phyloP scores from a whole-genome alignment of 2,888 invertebrate species.

The Elysia crispata region DNA sequence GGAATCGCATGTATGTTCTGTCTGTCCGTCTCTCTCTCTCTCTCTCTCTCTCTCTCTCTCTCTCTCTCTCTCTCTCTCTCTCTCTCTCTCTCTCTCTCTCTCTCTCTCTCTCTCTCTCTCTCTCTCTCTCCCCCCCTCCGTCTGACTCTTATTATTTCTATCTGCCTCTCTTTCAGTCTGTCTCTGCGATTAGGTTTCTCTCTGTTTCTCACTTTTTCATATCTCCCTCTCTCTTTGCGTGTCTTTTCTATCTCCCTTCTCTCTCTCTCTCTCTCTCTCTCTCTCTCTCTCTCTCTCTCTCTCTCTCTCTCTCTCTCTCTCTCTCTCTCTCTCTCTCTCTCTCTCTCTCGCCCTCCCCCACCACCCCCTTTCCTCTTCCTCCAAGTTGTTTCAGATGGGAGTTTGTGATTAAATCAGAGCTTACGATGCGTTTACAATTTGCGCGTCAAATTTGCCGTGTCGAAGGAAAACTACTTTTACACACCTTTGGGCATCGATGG shows the following conservation, averaged over 20 bases:
- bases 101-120: background rate
- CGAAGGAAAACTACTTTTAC: too few species aligned
- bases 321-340: background rate
- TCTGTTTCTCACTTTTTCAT: background rate
- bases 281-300: background rate
- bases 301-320: background rate
- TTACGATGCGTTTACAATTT: too few species aligned
- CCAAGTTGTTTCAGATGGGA: too few species aligned
- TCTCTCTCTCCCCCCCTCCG: constrained; percentile 16
- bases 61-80: background rate
- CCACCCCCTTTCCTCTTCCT: too few species aligned
- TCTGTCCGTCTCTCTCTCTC: background rate
- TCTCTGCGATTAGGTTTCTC: background rate
- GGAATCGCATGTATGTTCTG: constrained; percentile 9
- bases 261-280: background rate
- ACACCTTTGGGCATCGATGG: too few species aligned
- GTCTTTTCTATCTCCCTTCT: background rate
- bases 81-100: background rate
- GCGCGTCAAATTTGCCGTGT: too few species aligned
- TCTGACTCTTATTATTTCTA: background rate
- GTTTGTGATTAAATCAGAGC: too few species aligned
- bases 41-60: background rate
- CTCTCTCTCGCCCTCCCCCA: background rate
- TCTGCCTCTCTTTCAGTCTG: background rate
- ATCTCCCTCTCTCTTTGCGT: background rate